Evolutionary conservation across 2,113 vertebrate genomes (phyloP).

Genomic region (Equus przewalskii): DNA sequence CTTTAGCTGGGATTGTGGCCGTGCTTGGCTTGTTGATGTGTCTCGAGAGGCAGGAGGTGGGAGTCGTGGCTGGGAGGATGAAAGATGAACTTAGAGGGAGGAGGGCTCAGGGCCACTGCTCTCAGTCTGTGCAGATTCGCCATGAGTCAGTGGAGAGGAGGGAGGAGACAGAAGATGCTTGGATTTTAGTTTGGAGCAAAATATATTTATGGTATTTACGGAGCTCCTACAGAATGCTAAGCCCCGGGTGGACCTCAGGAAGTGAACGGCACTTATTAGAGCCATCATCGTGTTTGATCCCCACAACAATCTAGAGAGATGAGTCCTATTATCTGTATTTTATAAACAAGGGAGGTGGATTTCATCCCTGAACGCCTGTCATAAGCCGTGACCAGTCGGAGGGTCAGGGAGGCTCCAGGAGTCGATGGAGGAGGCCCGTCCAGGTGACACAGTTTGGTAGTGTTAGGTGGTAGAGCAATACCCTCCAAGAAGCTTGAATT

Average conservation of each 20-base stretch:
- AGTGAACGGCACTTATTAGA: background rate
- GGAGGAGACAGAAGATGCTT: background rate
- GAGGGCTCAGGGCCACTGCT: background rate
- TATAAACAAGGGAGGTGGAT: background rate
- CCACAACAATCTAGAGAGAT: background rate
- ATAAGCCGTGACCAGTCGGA: background rate
- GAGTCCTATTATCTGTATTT: background rate
- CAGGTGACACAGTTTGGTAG: background rate
- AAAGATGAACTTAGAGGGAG: background rate
- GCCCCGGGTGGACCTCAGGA: background rate
- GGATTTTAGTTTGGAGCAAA: constrained; percentile 19
- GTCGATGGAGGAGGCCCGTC: background rate
- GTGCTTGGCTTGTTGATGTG: constrained; percentile 86
- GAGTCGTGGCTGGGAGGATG: background rate
- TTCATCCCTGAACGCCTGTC: background rate
- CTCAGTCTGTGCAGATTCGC: background rate
- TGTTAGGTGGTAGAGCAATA: no score
- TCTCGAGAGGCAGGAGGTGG: constrained; percentile 81
- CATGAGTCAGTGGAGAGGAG: background rate
- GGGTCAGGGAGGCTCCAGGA: no score
- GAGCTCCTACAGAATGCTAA: background rate
- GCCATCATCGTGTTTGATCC: background rate
- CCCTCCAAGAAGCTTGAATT: background rate
- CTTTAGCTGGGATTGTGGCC: constrained; percentile 80
- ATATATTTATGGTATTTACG: background rate